Conservation (phyloP, 2,888 invertebrate genomes). For the Lithophane leautieri region DNA sequence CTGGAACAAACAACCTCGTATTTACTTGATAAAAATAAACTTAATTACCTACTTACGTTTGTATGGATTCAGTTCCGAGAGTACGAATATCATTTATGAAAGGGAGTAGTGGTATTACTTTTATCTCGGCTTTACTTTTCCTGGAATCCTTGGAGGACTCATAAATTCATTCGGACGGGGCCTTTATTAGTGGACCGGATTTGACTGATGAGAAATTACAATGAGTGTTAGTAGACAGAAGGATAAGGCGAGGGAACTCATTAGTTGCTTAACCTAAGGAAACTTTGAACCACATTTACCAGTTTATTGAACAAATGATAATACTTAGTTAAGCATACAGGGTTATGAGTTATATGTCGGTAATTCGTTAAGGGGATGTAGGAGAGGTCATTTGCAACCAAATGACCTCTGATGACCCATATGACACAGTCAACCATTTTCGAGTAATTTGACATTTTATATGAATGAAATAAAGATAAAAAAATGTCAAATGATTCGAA, state of each 20-base stretch:
- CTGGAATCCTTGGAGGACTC: slow-evolving; percentile 25
- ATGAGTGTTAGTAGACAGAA: slow-evolving; percentile 14
- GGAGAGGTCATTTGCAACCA: too few species aligned
- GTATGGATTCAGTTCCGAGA: slow-evolving; percentile 38
- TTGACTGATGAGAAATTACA: slow-evolving; percentile 39
- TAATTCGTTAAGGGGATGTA: too few species aligned
- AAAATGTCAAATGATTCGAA: too few species aligned
- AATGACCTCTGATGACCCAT: too few species aligned
- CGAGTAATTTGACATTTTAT: too few species aligned
- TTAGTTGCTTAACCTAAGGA: slow-evolving; percentile 15
- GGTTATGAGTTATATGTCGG: too few species aligned
- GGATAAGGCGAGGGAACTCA: slow-evolving; percentile 1
- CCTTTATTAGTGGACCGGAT: slow-evolving; percentile 36
- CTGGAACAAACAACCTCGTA: slow-evolving; percentile 15
- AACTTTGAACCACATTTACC: not conserved
- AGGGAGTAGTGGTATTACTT: slow-evolving; percentile 38
- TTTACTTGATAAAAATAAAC: slow-evolving; percentile 42
- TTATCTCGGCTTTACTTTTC: slow-evolving; percentile 11
- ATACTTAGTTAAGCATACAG: not conserved
- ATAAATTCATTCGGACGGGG: slow-evolving; percentile 31
- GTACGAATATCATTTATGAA: slow-evolving; percentile 24
- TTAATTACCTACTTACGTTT: slow-evolving; percentile 49
- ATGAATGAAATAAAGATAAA: too few species aligned
- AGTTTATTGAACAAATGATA: not conserved
- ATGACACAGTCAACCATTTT: too few species aligned